Evolutionary conservation across 1,140 invertebrate genomes (phyloP).

Genomic region (Drusus annulatus): DNA sequence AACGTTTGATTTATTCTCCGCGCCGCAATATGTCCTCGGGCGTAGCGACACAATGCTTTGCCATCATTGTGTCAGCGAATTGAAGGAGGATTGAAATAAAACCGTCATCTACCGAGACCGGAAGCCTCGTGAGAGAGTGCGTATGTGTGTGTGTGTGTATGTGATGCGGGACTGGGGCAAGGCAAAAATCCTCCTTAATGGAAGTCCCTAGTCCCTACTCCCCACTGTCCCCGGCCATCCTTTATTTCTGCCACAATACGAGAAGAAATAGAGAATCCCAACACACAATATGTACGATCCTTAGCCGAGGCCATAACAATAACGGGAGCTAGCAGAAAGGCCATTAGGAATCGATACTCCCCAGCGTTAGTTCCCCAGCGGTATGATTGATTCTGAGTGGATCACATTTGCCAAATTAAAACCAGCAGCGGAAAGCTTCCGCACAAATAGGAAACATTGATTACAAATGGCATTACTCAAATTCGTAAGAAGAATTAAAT

Average conservation of each 20-base stretch:
- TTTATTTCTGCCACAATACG: conserved; percentile 42
- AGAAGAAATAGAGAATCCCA: conserved; percentile 41
- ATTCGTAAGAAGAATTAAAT: too few relatives aligned
- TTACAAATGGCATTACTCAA: too few relatives aligned
- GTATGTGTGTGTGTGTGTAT: too few relatives aligned
- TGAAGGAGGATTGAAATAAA: conserved; percentile 55
- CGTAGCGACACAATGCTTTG: conserved; percentile 43
- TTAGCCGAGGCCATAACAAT: conserved; percentile 16
- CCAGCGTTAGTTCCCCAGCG: too few relatives aligned
- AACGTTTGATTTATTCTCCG: conserved; percentile 46
- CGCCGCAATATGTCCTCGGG: conserved; percentile 42
- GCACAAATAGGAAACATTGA: neutral
- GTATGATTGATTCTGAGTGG: conserved; percentile 45
- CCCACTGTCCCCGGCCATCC: conserved; percentile 15
- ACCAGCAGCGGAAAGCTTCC: conserved; percentile 5
- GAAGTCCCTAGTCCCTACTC: neutral
- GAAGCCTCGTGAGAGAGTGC: conserved; percentile 2
- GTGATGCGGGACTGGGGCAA: conserved; percentile 25
- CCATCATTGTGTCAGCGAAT: conserved; percentile 49
- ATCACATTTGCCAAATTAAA: conserved; percentile 50
- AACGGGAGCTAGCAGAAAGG: conserved; percentile 31
- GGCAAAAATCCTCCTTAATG: conserved; percentile 39
- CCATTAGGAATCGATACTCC: conserved; percentile 47
- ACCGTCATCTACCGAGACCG: conserved; percentile 36
- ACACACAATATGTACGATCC: conserved; percentile 35